These are phyloP conservation scores for Sakesphorus luctuosus DNA, from an alignment of 2,113 vertebrate genomes.

Conservation along the genomic window DNA sequence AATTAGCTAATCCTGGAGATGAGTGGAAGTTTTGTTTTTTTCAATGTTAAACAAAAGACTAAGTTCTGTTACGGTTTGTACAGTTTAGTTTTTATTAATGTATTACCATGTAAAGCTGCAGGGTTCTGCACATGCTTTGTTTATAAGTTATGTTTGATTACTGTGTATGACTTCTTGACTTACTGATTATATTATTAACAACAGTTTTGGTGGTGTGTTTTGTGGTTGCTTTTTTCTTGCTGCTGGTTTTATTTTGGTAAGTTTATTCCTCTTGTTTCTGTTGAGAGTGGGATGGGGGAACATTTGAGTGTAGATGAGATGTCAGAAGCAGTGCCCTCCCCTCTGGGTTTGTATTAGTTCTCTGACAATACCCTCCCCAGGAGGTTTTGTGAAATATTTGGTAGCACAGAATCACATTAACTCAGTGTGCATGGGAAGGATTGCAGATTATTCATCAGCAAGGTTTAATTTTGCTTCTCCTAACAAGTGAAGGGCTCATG, in stretches of 20 bases:
- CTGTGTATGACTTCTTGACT: not conserved
- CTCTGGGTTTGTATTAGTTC: not conserved
- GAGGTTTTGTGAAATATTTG: not conserved
- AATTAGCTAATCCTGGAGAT: not conserved
- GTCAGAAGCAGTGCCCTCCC: not conserved
- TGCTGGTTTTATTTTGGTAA: not conserved
- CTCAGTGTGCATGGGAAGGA: not conserved
- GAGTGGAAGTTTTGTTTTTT: not conserved
- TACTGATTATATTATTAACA: not conserved
- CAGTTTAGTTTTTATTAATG: not conserved
- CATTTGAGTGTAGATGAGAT: not conserved
- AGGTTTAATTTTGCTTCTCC: not conserved
- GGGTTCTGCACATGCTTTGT: not conserved
- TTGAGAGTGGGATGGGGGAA: not conserved
- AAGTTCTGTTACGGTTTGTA: not conserved
- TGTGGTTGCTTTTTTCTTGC: not conserved
- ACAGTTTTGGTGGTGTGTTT: not conserved
- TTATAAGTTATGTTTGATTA: not conserved
- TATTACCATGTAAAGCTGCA: not conserved
- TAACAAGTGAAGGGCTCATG: not conserved
- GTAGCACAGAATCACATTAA: fast-evolving
- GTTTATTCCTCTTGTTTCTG: not conserved
- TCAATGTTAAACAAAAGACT: not conserved
- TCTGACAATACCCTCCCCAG: not conserved
- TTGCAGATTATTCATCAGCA: not conserved